Evolutionary conservation across 2,888 invertebrate genomes (phyloP), one percentile per base, ranked within the genome.

Genomic region (Hydrotaea diabolus): DNA sequence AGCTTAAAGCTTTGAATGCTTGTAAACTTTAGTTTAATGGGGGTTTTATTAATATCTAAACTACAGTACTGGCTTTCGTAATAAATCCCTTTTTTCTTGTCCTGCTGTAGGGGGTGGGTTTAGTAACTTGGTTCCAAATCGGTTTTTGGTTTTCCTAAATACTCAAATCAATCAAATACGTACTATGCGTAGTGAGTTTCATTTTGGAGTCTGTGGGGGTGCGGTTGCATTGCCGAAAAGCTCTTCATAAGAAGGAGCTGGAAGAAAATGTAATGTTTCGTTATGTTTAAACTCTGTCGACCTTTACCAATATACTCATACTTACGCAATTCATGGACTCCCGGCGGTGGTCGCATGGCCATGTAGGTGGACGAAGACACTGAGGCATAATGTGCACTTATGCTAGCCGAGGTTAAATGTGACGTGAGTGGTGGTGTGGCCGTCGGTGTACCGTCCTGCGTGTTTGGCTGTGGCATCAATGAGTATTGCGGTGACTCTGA

Each of bases 171-270:
- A 39, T 62, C 39, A 43, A 39, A 85, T 82, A 55, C 23, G 62
- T 71, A 43, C 39, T 36, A 36, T 36, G 36, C 36, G 8, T n/a
- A 36, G 36, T n/a, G 1, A 23, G 21, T 21, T 43, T 88, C 87
- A 91, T 87, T 91, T 90, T 0, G 89, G 81, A 23, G 89, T 86
- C 59, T 86, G 88, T 0, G 89, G 87, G 26, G 91, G 91, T 11
- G 91, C 90, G 21, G 88, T 87, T 59, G 90, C 88, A 74, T 82
- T 88, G 57, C 92, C 92, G 86, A 92, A 92, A 21, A 92, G 88
- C 86, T 92, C 92, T 23, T 92, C 92, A 79, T 92, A 92, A 4
- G 92, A 92, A 64, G 92, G 92, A 46, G 92, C 92, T 92, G 83
- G 15, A 86, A 87, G 49, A 5, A 72, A 39, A 39, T 8, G 74